phyloP scores from a whole-genome alignment of 2,797 vertebrate species.

The Graptemys geographica region DNA sequence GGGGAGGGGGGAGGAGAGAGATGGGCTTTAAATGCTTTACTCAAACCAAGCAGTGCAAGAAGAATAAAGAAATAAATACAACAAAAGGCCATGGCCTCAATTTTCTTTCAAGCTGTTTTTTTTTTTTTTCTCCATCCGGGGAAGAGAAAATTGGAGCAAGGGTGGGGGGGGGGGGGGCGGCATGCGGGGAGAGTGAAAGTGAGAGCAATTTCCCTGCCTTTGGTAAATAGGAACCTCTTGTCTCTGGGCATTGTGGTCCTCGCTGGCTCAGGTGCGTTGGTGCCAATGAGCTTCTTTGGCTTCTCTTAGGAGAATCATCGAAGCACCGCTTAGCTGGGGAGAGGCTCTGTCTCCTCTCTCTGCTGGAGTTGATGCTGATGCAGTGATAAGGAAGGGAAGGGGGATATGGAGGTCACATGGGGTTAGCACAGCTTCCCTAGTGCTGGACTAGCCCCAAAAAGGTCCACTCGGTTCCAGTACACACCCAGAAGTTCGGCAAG shows the following conservation, averaged over 20 bases:
- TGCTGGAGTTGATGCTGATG: not conserved
- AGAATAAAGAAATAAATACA: slow-evolving; percentile 66
- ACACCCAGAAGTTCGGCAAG: not conserved
- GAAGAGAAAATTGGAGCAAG: not conserved
- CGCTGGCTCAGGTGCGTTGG: not conserved
- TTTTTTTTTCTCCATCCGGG: not conserved
- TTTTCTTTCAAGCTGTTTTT: slow-evolving; percentile 71
- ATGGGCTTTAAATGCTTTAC: slow-evolving; percentile 35
- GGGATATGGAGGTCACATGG: not conserved
- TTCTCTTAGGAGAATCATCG: not conserved
- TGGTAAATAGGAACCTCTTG: not conserved
- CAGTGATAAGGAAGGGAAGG: not conserved
- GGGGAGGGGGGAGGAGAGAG: not conserved
- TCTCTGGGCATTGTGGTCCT: not conserved
- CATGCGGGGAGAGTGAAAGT: not conserved
- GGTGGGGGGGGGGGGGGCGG: not conserved
- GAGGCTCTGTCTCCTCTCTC: not conserved
- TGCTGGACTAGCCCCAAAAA: fast-evolving
- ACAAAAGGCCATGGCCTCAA: slow-evolving; percentile 67
- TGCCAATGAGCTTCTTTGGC: not conserved
- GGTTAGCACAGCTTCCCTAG: not conserved
- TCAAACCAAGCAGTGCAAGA: slow-evolving; percentile 53
- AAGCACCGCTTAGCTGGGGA: not conserved
- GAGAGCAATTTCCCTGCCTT: not conserved
- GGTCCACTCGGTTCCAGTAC: not conserved